A percentile compares a stretch with the other conserved stretches of the same genome.
Evolutionary conservation across 2,113 vertebrate genomes (phyloP).

Genomic region (Nothoprocta pentlandii): DNA sequence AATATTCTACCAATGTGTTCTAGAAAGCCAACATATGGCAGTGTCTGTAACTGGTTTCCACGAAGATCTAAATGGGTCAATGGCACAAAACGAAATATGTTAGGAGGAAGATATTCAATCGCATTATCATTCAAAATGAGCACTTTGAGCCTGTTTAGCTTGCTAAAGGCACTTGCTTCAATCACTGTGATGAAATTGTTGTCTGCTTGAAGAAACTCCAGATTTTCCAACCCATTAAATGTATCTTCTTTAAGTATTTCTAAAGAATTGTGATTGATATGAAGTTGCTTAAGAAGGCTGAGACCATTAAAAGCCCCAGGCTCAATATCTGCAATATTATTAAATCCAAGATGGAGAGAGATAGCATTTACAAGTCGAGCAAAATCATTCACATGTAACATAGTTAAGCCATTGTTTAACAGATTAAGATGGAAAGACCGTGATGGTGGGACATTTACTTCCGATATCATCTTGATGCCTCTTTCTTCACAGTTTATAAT

Average conservation of each 20-base stretch:
- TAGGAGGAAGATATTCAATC: conserved; percentile 92
- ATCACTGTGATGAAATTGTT: conserved; percentile 97
- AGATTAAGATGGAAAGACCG: conserved; percentile 93
- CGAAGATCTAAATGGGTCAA: conserved; percentile 96
- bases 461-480: conserved; percentile 89
- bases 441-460: conserved; percentile 89
- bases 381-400: conserved; percentile 88
- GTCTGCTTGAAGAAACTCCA: conserved; percentile 97
- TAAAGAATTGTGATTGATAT: conserved; percentile 98
- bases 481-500: conserved; percentile 93
- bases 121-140: conserved; percentile 97
- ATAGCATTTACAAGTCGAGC: conserved; percentile 87
- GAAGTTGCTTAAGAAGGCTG: conserved; percentile 91
- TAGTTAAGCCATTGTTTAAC: conserved; percentile 91
- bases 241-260: conserved; percentile 94
- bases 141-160: conserved; percentile 95
- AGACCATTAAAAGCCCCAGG: conserved; percentile 92
- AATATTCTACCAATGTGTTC: conserved; percentile 97
- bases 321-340: conserved; percentile 95
- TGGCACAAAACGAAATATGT: conserved; percentile 96
- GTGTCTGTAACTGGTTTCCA: conserved; percentile 92
- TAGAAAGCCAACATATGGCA: conserved; percentile 96
- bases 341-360: conserved; percentile 94
- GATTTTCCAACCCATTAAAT: conserved; percentile 93
- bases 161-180: conserved; percentile 97